Evolutionary conservation across 1,140 invertebrate genomes (phyloP), one percentile per base, ranked within the genome.

Genomic region (Drosophila tropicalis): DNA sequence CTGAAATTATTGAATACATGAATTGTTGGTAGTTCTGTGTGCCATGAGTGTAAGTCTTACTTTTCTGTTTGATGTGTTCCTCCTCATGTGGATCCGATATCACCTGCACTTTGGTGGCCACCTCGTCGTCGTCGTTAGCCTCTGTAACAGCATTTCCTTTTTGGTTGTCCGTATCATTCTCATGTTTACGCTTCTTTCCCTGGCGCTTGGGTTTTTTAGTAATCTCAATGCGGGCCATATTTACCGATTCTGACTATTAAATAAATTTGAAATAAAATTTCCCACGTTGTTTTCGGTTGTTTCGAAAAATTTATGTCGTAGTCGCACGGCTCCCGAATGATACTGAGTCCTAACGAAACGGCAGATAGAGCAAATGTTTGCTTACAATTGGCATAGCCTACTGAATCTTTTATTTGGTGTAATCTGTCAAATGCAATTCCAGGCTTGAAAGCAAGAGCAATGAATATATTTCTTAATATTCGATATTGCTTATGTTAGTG

Each of bases 211-310:
- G 67, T 34, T 90, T 87, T 17, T 85, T 90, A 10, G 73, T 78
- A 7, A 29, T 19, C 29, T 91, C 90, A 4, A 78, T 74, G n/a
- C 86, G 86, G 7, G 90, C 90, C 90, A 91, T 91, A 15, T 29
- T 22, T 13, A 40, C 13, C 4, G 7, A 12, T 17, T 34, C 1
- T 51, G 10, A 10, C 57, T 19, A 39, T 7, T 3, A 17, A 19
- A 39, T 7, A 22, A 60, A 39, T 19, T 60, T 60, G 17, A 60
- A 60, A 60, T 60, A n/a, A 60, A 60, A 12, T 22, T 39, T 40
- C 34, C 32, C n/a, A 51, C 44, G 15, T 41, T 36, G 17, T 34
- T 41, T 7, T 12, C 7, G 17, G 19, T 12, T 51, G 17, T 51
- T 51, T 51, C 3, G 19, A 19, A 2, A 19, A 51, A 51, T 22